Evolutionary conservation across 1,140 invertebrate genomes (phyloP).

Genomic region (Calliopsis andreniformis): DNA sequence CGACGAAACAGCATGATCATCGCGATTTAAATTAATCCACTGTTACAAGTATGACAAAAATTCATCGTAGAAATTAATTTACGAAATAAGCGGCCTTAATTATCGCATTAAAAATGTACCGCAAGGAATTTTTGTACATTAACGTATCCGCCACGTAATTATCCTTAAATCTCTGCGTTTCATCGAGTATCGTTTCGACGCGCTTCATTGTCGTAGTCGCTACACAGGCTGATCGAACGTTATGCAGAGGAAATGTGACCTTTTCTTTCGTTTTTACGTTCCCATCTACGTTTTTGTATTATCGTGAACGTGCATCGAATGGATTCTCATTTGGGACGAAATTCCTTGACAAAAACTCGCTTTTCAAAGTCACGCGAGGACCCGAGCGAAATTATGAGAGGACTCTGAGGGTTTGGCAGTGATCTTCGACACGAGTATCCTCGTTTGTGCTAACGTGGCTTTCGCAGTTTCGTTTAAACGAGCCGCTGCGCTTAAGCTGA

Average conservation of each 20-base stretch:
- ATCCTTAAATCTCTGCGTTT: slow-evolving; percentile 5
- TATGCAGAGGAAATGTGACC: slow-evolving; percentile 4
- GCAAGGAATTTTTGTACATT: slow-evolving; percentile 77
- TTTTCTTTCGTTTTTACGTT: background rate
- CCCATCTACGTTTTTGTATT: too few species aligned
- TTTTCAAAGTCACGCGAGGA: background rate
- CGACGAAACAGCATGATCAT: slow-evolving; percentile 68
- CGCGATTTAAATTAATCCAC: slow-evolving; percentile 67
- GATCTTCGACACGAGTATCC: slow-evolving; percentile 40
- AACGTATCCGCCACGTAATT: slow-evolving; percentile 55
- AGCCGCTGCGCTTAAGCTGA: background rate
- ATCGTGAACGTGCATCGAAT: too few species aligned
- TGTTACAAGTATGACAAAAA: slow-evolving; percentile 60
- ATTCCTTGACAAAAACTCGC: background rate
- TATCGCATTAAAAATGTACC: slow-evolving; percentile 69
- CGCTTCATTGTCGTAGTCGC: slow-evolving; percentile 25
- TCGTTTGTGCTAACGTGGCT: slow-evolving; percentile 45
- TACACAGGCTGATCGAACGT: slow-evolving; percentile 36
- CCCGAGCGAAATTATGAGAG: background rate
- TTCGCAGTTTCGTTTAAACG: slow-evolving; percentile 33
- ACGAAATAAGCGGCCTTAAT: slow-evolving; percentile 69
- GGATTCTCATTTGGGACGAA: too few species aligned
- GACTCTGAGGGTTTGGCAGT: slow-evolving; percentile 60
- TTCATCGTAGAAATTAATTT: slow-evolving; percentile 62
- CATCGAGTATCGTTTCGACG: slow-evolving; percentile 42